These are phyloP conservation scores for Malurus melanocephalus DNA, from an alignment of 2,113 vertebrate genomes.

Conservation along the genomic window DNA sequence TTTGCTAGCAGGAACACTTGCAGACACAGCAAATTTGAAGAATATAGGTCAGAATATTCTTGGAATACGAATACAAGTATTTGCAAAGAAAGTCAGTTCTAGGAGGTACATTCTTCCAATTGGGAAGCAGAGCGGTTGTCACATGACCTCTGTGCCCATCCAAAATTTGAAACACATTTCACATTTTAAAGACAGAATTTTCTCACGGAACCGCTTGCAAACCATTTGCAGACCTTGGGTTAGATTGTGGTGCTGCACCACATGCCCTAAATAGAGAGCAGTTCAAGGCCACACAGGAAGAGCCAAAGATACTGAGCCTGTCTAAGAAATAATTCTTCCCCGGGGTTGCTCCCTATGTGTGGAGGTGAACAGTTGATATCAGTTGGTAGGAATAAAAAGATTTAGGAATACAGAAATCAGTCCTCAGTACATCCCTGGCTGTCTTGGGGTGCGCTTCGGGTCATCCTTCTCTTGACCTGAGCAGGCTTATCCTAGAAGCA, in stretches of 20 bases:
- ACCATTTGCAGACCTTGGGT: constrained; percentile 54
- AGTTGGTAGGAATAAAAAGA: not conserved
- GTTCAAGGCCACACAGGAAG: constrained; percentile 55
- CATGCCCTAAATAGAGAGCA: constrained; percentile 46
- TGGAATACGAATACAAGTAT: not conserved
- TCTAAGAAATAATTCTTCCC: not conserved
- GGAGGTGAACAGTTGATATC: not conserved
- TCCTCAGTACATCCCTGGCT: not conserved
- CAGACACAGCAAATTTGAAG: not conserved
- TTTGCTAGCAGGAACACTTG: not conserved
- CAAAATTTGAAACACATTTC: constrained; percentile 62
- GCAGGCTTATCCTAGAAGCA: not conserved
- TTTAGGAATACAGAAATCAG: not conserved
- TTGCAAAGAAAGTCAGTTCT: not conserved
- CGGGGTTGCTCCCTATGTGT: not conserved
- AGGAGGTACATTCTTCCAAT: not conserved
- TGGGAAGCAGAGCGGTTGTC: not conserved
- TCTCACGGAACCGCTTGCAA: constrained; percentile 54
- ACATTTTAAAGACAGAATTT: constrained; percentile 52
- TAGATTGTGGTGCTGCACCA: constrained; percentile 40
- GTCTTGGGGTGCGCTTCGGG: not conserved
- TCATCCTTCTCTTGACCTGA: not conserved
- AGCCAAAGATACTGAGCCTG: not conserved
- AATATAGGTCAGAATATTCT: not conserved
- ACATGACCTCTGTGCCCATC: constrained; percentile 34